Percentiles rank a stretch among this genome's conserved stretches.
Evolutionary conservation across 2,888 invertebrate genomes (phyloP).

Genomic region (Pomacea canaliculata): DNA sequence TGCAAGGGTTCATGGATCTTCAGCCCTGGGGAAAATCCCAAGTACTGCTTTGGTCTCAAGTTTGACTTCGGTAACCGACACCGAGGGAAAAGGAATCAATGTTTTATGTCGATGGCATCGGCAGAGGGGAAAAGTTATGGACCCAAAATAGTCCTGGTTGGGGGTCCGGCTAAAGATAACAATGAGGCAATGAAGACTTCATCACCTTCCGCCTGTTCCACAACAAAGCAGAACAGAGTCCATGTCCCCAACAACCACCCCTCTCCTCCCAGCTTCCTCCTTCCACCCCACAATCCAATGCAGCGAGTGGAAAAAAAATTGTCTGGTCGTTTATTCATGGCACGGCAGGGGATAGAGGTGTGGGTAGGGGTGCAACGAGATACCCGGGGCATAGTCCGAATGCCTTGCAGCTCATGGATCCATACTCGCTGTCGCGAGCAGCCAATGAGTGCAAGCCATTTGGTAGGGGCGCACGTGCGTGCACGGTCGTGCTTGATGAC

Average conservation of each 20-base stretch:
- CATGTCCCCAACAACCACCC: background rate
- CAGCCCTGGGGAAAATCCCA: no score
- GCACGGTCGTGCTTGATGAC: constrained; percentile 18
- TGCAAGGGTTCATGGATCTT: no score
- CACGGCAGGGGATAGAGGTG: constrained; percentile 10
- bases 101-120: no score
- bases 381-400: constrained; percentile 12
- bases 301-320: constrained; percentile 5
- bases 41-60: no score
- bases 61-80: no score
- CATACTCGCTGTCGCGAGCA: constrained; percentile 4
- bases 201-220: background rate
- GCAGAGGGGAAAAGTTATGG: no score
- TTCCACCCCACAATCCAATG: background rate
- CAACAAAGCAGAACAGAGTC: background rate
- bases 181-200: background rate
- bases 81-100: no score
- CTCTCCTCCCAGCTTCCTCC: no score
- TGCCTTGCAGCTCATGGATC: constrained; percentile 7
- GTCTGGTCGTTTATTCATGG: constrained; percentile 20
- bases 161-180: background rate
- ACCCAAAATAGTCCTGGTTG: no score
- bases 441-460: constrained; percentile 15
- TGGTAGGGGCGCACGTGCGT: constrained; percentile 16
- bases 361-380: background rate